Percentiles rank a stretch among this genome's conserved stretches.
Conservation (phyloP, 2,888 invertebrate species). For the Nephrotoma flavescens region DNA sequence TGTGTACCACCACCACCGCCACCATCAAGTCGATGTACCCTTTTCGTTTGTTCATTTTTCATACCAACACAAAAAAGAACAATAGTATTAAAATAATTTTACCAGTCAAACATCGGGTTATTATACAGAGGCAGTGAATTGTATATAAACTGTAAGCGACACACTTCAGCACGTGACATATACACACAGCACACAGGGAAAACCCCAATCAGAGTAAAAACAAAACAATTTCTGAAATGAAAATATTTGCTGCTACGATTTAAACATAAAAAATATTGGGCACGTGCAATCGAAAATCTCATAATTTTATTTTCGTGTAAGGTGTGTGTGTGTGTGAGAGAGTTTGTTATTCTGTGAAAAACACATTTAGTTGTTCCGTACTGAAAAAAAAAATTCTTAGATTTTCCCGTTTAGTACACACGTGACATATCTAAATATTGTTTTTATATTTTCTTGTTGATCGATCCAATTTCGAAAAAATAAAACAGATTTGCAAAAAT, state of each 20-base stretch:
- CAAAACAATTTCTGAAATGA: not conserved
- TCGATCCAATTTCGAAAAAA: not conserved
- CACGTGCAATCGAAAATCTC: not conserved
- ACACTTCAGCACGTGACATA: not conserved
- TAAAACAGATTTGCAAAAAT: not conserved
- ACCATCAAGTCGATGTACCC: not conserved
- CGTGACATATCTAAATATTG: not conserved
- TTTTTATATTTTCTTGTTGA: not conserved
- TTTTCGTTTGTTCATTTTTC: not conserved
- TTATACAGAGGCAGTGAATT: not conserved
- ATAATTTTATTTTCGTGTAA: not conserved
- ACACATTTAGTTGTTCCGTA: not conserved
- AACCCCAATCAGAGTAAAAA: not conserved
- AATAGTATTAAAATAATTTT: not conserved
- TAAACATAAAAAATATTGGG: not conserved
- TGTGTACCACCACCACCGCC: not conserved
- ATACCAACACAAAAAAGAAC: not conserved
- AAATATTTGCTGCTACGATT: not conserved
- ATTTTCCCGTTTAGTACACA: not conserved
- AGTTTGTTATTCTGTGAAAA: not conserved
- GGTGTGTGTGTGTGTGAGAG: not conserved
- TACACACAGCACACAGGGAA: not conserved
- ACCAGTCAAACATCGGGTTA: not conserved
- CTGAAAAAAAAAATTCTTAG: not conserved
- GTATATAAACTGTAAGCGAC: not conserved